Evolutionary conservation across 2,888 invertebrate genomes (phyloP), one percentile per base, ranked within the genome.

Genomic region (Tiliacea aurago): DNA sequence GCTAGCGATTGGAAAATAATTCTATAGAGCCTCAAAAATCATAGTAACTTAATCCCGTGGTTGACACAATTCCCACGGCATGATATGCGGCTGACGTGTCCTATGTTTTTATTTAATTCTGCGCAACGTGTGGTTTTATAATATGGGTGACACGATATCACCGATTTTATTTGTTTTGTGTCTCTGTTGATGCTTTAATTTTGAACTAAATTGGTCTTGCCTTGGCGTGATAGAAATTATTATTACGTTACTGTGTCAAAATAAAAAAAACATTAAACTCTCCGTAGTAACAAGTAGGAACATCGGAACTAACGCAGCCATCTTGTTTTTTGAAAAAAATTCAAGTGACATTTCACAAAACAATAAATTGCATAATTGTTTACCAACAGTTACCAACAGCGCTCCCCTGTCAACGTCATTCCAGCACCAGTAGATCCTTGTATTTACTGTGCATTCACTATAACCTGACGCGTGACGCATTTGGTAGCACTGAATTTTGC

Each of bases 31-130:
- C 47, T 47, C n/a, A 75, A 70, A 75, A 63, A 70, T 58, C 51
- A 69, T 66, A 56, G 75, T 63, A 49, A 58, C 58, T 55, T 28
- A 55, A 73, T 55, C n/a, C 53, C 28, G 53, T 63, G 66, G 70
- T 70, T 64, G 66, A 70, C 58, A 67, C 53, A 64, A 28, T 69
- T 75, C 33, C n/a, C 66, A 23, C 66, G 49, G 53, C 33, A 58
- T 51, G 41, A 69, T 66, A 79, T 64, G 63, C 58, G 49, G 58
- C 53, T 58, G 66, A 67, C 58, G 75, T 70, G 61, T 47, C 6
- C 63, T 23, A 43, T 80, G 45, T 80, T 81, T 61, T 81, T 62
- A 64, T 78, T 78, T 80, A 78, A 80, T 81, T 80, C 13, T 37
- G 41, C 47, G 23, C 43, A 37, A 28, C 49, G 37, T 68, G 66